A percentile compares a stretch with the other conserved stretches of the same genome.
Evolutionary conservation across 2,888 invertebrate species (phyloP).

Genomic region (Drosophila pegasa): DNA sequence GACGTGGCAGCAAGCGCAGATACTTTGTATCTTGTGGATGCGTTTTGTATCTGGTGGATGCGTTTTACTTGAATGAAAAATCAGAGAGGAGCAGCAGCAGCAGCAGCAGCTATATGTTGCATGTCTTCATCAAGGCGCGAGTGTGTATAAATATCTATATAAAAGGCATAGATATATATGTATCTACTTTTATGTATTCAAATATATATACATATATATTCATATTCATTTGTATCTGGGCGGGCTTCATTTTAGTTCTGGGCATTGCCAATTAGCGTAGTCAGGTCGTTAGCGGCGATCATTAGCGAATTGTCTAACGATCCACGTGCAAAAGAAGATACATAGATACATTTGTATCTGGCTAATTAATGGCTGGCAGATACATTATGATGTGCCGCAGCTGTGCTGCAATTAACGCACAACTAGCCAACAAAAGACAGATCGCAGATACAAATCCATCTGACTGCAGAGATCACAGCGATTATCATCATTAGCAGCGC

Average conservation of each 20-base stretch:
- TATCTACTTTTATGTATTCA: constrained; percentile 7
- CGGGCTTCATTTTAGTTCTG: constrained; percentile 37
- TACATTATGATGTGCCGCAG: constrained; percentile 30
- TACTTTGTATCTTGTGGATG: constrained; percentile 28
- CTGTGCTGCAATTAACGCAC: constrained; percentile 39
- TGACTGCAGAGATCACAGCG: constrained; percentile 13
- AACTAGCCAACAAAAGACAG: constrained; percentile 16
- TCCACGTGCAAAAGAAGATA: constrained; percentile 42
- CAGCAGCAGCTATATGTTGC: constrained; percentile 36
- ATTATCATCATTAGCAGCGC: constrained; percentile 23
- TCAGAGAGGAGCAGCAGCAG: constrained; percentile 1
- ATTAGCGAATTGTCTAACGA: constrained; percentile 73
- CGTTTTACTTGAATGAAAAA: constrained; percentile 34
- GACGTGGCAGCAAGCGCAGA: constrained; percentile 20
- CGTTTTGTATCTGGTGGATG: constrained; percentile 48
- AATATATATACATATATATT: constrained; percentile 1
- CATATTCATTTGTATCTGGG: constrained; percentile 10
- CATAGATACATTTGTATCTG: constrained; percentile 36
- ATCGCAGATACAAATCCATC: constrained; percentile 24
- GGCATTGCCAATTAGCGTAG: constrained; percentile 65
- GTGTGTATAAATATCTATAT: constrained; percentile 22
- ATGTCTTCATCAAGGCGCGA: constrained; percentile 45
- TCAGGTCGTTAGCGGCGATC: constrained; percentile 70
- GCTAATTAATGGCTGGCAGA: constrained; percentile 33
- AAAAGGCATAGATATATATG: constrained; percentile 12